Conservation (phyloP, 1,140 invertebrate genomes). For the Calliopsis andreniformis region DNA sequence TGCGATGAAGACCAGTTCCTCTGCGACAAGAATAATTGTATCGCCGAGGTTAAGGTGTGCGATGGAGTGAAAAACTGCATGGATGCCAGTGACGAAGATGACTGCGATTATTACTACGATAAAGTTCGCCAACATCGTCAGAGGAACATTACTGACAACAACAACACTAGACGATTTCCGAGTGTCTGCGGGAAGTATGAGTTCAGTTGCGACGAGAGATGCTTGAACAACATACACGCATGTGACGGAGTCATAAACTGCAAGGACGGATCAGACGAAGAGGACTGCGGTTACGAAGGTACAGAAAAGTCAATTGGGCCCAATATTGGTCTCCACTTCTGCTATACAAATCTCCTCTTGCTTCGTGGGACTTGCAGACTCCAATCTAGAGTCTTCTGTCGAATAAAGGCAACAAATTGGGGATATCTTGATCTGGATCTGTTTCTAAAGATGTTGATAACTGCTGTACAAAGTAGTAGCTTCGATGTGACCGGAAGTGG, state of each 20-base stretch:
- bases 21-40: constrained; percentile 83
- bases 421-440: not conserved
- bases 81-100: constrained; percentile 88
- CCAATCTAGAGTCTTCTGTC: not conserved
- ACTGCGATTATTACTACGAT: constrained; percentile 40
- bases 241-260: constrained; percentile 81
- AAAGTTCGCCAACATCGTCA: not conserved
- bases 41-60: constrained; percentile 85
- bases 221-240: constrained; percentile 70
- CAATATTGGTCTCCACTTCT: not conserved
- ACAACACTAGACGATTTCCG: not conserved
- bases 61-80: constrained; percentile 88
- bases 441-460: not conserved
- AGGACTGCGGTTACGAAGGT: constrained; percentile 66
- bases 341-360: constrained; percentile 26
- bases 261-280: constrained; percentile 80
- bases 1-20: constrained; percentile 76
- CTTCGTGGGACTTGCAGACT: constrained; percentile 18
- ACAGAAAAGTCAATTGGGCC: not conserved
- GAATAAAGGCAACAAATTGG: not conserved
- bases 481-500: not conserved
- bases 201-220: constrained; percentile 69
- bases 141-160: not conserved
- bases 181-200: not conserved
- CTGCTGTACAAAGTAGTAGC: constrained; percentile 19